Base-by-base conservation (phyloP, 2,113 vertebrate genomes). In the Sminthopsis crassicaudata region DNA sequence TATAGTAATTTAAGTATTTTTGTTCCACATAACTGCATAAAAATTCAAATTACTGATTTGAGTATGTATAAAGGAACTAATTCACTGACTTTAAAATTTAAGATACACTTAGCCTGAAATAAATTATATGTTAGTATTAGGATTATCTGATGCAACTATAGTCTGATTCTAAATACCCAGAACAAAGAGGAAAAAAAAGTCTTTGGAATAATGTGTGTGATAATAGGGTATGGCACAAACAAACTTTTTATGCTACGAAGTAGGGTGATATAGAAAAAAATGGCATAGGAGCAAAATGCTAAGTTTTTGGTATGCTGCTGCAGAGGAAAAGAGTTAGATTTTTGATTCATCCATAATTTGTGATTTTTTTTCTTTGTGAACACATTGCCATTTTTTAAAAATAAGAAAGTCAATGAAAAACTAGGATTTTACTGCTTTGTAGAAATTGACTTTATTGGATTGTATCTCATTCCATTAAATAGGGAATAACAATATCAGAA, bases 321-420 rank as follows among this genome's bases (percentile, higher is more conserved):
- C 7, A 84, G 16, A 84, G 19, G 16, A 84, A 84, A 42, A 76
- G 36, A 19, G 3, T 76, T 42, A 42, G 30, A 67, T 36, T 51
- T 51, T 51, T 51, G 50, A 51, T 2, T 42, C 19, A 84, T 8
- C 93, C 30, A 91, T 50, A 89, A 57, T 11, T 52, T 55, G n/a
- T 92, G 90, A 16, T 25, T 92, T 92, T 57, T 91, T 95, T 96
- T 90, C 46, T n/a, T 55, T n/a, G 55, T 93, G 55, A 95, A 96
- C 9, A 84, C n/a, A 94, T 26, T 93, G 94, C 93, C 53, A 95
- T n/a, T 92, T 94, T 67, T 67, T 76, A 2, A 5, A 48, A 2
- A 42, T 6, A 42, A 30, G 57, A 94, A 95, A 94, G 48, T 91
- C 60, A 95, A 42, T 94, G 12, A 19, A 11, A 53, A 88, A 25